A percentile compares a stretch with the other conserved stretches of the same genome.
Conservation (phyloP, 2,797 vertebrate genomes). For the Galagoides demidoff region DNA sequence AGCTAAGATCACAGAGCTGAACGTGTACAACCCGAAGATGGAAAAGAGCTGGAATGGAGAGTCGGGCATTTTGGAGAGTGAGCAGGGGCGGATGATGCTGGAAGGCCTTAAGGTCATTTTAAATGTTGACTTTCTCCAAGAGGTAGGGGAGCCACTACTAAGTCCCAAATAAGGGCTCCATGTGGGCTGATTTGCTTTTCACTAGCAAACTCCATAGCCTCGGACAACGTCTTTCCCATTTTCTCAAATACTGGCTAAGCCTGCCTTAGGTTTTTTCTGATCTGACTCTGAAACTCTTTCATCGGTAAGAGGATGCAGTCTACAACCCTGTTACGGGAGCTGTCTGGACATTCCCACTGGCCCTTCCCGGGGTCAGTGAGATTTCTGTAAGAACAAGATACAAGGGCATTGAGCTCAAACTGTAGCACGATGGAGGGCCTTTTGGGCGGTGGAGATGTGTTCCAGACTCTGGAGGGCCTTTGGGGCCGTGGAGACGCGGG, state of each 20-base stretch:
- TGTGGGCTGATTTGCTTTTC: not conserved
- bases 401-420: not conserved
- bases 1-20: not conserved
- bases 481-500: fast-evolving
- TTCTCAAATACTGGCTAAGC: not conserved
- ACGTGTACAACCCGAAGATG: not conserved
- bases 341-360: not conserved
- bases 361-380: not conserved
- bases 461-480: not conserved
- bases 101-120: not conserved
- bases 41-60: not conserved
- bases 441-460: no score
- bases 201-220: not conserved
- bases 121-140: not conserved
- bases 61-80: fast-evolving
- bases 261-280: not conserved
- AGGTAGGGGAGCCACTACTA: not conserved
- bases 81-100: not conserved
- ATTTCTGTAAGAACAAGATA: not conserved
- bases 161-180: not conserved
- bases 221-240: not conserved
- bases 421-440: not conserved
- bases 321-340: not conserved
- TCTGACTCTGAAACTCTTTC: not conserved
- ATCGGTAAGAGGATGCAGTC: fast-evolving